phyloP scores from a whole-genome alignment of 1,140 invertebrate genomes.

The Trinorchestia longiramus region DNA sequence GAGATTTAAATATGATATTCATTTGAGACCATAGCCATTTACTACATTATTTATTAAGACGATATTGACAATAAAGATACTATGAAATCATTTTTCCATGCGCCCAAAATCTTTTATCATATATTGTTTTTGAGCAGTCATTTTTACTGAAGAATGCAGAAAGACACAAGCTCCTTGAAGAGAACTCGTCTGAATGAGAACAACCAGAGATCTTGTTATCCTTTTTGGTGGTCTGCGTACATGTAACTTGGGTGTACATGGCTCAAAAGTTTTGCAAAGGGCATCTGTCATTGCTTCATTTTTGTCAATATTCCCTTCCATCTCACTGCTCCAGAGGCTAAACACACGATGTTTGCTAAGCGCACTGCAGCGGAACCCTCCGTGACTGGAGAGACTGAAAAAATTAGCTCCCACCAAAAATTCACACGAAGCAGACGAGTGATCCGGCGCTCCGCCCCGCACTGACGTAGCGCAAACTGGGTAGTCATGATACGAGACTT shows the following conservation, averaged over 20 bases:
- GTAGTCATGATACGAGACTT: background rate
- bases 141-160: background rate
- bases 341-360: constrained; percentile 1
- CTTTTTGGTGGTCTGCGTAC: background rate
- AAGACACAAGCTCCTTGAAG: background rate
- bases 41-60: background rate
- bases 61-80: too few species aligned
- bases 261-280: background rate
- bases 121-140: background rate
- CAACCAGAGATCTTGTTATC: background rate
- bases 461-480: background rate
- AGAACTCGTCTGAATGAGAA: background rate
- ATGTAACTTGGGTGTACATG: background rate
- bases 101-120: background rate
- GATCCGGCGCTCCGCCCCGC: background rate
- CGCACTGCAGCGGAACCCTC: constrained; percentile 40
- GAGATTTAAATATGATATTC: background rate
- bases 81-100: too few species aligned
- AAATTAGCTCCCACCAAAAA: background rate
- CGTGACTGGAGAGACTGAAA: constrained; percentile 32
- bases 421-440: constrained; percentile 21
- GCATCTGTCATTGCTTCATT: constrained; percentile 38
- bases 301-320: constrained; percentile 30
- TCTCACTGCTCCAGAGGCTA: constrained; percentile 12
- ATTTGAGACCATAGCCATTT: background rate